These are phyloP conservation scores for Pygmarrhopalites habei DNA, from an alignment of 1,140 invertebrate genomes.

Conservation along the genomic window DNA sequence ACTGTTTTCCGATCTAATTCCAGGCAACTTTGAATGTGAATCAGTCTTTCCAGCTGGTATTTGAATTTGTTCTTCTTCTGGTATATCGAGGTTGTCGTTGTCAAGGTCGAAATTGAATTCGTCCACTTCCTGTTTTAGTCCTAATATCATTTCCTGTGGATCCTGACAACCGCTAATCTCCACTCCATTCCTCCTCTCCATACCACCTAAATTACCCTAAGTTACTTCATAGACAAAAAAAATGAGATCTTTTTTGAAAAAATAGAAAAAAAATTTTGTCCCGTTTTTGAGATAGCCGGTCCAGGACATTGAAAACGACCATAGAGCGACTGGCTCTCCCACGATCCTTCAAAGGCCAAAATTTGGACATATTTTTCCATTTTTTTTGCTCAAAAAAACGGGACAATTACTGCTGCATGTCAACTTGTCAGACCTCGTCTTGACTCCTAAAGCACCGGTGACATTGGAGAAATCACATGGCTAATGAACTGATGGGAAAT, in stretches of 20 bases:
- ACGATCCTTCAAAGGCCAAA: neutral
- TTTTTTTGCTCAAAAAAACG: too few relatives aligned
- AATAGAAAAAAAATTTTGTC: neutral
- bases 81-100: too few relatives aligned
- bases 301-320: neutral
- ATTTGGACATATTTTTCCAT: too few relatives aligned
- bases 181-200: neutral
- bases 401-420: too few relatives aligned
- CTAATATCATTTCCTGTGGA: neutral
- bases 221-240: neutral
- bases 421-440: too few relatives aligned
- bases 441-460: too few relatives aligned
- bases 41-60: neutral
- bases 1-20: constrained; percentile 34
- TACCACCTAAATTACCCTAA: neutral
- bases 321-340: neutral
- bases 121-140: too few relatives aligned
- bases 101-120: too few relatives aligned
- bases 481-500: too few relatives aligned
- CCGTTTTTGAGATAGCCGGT: neutral
- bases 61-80: too few relatives aligned
- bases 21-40: neutral
- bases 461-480: too few relatives aligned
- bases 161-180: neutral
- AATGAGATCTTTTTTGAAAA: neutral